phyloP scores from a whole-genome alignment of 2,888 invertebrate genomes.

The Alcis repandata region DNA sequence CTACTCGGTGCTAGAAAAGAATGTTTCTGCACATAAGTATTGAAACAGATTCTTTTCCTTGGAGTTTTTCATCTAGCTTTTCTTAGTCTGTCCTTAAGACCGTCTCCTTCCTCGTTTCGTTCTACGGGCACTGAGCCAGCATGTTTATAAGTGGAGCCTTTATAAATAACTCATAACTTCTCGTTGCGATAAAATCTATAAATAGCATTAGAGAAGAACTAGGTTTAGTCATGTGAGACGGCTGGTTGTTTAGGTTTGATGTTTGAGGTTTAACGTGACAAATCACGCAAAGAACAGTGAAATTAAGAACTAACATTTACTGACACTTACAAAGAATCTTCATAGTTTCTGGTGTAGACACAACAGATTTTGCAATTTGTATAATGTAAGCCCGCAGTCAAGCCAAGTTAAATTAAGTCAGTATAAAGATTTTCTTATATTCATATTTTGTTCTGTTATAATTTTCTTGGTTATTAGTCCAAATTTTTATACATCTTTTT shows the following conservation, averaged over 20 bases:
- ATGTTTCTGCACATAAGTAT: neutral
- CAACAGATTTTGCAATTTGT: no score
- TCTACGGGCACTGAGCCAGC: constrained; percentile 23
- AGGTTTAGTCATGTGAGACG: neutral
- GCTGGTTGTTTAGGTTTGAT: neutral
- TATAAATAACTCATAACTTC: constrained; percentile 24
- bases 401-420: no score
- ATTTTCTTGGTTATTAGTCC: no score
- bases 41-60: neutral
- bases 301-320: no score
- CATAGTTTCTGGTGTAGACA: no score
- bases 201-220: constrained; percentile 11
- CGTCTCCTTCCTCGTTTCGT: constrained; percentile 11
- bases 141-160: constrained; percentile 23
- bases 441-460: no score
- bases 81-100: neutral
- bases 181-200: constrained; percentile 20
- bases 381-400: no score
- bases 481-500: no score
- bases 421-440: no score
- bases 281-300: no score
- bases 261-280: neutral
- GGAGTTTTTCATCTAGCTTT: neutral
- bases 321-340: no score
- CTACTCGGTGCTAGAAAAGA: no score